Evolutionary conservation across 2,888 invertebrate genomes (phyloP).

Genomic region (Euspilapteryx auroguttella): DNA sequence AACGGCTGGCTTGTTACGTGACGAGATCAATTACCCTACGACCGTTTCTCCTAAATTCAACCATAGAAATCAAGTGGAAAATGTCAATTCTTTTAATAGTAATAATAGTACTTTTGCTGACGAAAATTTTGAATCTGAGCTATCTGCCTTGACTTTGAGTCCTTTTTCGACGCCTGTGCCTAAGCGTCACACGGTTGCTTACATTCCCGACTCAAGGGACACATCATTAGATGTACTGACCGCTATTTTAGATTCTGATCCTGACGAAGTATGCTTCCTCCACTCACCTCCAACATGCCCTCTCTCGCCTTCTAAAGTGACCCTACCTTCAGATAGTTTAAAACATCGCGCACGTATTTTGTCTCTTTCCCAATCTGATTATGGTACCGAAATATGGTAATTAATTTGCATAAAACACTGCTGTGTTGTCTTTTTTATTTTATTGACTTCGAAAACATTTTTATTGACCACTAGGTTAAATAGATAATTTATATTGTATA

Average conservation of each 20-base stretch:
- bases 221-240: slow-evolving; percentile 40
- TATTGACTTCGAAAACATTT: no score
- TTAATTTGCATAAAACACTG: no score
- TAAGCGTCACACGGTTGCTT: slow-evolving; percentile 39
- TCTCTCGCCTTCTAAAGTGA: slow-evolving; percentile 59
- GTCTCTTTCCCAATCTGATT: slow-evolving; percentile 62
- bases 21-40: slow-evolving; percentile 71
- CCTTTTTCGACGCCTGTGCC: slow-evolving; percentile 41
- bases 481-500: no score
- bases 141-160: slow-evolving; percentile 42
- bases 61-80: slow-evolving; percentile 25
- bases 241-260: slow-evolving; percentile 50
- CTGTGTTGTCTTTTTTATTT: no score
- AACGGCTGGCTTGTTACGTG: slow-evolving; percentile 64
- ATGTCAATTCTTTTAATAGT: slow-evolving; percentile 32
- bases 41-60: slow-evolving; percentile 63
- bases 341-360: slow-evolving; percentile 68
- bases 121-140: slow-evolving; percentile 35
- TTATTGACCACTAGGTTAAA: no score
- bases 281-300: slow-evolving; percentile 51
- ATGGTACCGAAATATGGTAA: slow-evolving; percentile 79
- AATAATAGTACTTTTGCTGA: slow-evolving; percentile 17
- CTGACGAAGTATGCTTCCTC: slow-evolving; percentile 36
- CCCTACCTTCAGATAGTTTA: slow-evolving; percentile 63
- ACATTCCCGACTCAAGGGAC: slow-evolving; percentile 35